Evolutionary conservation across 2,113 vertebrate genomes (phyloP).

Genomic region (Cryptomyrus ogoouensis): DNA sequence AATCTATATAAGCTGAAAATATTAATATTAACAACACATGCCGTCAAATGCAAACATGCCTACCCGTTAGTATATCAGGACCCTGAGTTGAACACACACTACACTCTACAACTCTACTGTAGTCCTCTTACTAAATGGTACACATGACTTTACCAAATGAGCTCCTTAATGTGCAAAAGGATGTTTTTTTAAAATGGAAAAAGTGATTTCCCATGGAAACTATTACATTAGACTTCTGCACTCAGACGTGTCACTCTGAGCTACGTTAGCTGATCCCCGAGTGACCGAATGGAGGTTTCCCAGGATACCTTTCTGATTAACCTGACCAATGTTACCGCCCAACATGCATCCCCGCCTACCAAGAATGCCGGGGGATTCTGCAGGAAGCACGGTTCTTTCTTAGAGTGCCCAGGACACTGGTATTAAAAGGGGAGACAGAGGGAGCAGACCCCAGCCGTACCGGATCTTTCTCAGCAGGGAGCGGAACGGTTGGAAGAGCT

Average conservation of each 20-base stretch:
- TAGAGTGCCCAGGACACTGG: not conserved
- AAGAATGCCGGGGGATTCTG: not conserved
- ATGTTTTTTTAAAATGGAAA: not conserved
- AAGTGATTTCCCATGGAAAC: not conserved
- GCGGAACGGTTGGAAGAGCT: conserved; percentile 94
- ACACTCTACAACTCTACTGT: not conserved
- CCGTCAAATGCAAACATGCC: not conserved
- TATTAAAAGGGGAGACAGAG: not conserved
- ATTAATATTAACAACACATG: not conserved
- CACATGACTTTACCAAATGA: not conserved
- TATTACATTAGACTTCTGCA: not conserved
- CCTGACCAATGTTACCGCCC: not conserved
- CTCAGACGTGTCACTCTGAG: not conserved
- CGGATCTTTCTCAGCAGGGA: conserved; percentile 91
- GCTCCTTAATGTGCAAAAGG: not conserved
- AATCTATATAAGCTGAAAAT: not conserved
- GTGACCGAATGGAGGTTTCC: not conserved
- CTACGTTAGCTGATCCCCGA: not conserved
- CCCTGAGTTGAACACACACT: not conserved
- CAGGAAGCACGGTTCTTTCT: not conserved
- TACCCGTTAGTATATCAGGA: not conserved
- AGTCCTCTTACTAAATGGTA: not conserved
- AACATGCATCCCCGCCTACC: not conserved
- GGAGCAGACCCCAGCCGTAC: conserved; percentile 43
- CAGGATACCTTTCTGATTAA: not conserved